Evolutionary conservation across 2,888 invertebrate species (phyloP).

Genomic region (Artemia sinica): DNA sequence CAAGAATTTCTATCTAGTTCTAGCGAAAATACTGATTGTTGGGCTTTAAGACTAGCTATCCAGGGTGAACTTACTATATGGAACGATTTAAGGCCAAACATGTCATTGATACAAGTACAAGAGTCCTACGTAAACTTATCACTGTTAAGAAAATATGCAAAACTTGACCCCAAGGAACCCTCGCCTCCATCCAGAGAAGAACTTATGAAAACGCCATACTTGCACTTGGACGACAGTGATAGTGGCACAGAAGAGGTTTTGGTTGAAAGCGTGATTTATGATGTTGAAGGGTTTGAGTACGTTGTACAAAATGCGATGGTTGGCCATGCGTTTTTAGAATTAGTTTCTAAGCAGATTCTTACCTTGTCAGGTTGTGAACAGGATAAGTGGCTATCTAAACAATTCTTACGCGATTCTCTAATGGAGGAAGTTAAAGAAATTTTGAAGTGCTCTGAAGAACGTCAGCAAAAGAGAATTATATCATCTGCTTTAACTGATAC

Average conservation of each 20-base stretch:
- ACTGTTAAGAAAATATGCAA: constrained; percentile 3
- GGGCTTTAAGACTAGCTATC: too few species aligned
- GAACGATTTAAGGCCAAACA: too few species aligned
- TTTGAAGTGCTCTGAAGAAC: neutral
- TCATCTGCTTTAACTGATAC: neutral
- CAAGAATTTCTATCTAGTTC: neutral
- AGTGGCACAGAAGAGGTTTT: neutral
- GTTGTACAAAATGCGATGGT: neutral
- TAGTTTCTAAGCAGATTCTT: neutral
- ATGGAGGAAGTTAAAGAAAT: neutral
- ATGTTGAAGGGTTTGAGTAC: neutral
- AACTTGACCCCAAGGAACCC: neutral
- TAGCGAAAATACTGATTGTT: too few species aligned
- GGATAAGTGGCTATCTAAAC: neutral
- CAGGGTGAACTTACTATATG: too few species aligned
- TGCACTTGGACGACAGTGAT: neutral
- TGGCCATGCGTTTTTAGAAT: neutral
- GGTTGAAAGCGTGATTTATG: neutral
- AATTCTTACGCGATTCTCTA: neutral
- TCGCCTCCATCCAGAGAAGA: neutral
- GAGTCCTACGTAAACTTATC: neutral
- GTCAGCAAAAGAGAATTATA: neutral
- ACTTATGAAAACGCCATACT: neutral
- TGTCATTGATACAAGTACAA: neutral
- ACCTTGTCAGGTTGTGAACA: neutral